Percentiles rank a stretch among this genome's conserved stretches.
Evolutionary conservation across 2,888 invertebrate species (phyloP).

Genomic region (Plutella xylostella): DNA sequence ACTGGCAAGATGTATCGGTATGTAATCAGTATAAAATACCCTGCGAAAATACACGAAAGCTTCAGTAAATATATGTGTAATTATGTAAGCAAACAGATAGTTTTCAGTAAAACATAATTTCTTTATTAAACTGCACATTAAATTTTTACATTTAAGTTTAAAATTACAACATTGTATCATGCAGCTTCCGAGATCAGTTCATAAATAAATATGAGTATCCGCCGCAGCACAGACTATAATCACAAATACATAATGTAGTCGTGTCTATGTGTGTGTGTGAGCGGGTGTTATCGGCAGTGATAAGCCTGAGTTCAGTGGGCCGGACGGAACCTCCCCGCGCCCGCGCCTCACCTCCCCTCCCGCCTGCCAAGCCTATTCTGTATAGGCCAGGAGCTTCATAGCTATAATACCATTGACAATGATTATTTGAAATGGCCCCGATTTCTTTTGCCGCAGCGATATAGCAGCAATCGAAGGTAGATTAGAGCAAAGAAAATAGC

Average conservation of each 20-base stretch:
- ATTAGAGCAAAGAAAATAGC: no score
- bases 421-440: no score
- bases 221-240: not conserved
- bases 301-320: constrained; percentile 38
- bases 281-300: constrained; percentile 49
- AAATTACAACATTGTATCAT: no score
- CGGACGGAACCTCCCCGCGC: constrained; percentile 20
- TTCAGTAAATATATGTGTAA: no score
- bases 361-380: not conserved
- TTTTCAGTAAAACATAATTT: not conserved
- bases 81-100: not conserved
- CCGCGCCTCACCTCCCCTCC: not conserved
- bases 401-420: no score
- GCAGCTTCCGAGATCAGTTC: not conserved
- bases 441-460: no score
- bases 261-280: constrained; percentile 20
- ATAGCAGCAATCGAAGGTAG: no score
- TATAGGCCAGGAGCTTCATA: no score
- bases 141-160: no score
- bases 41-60: no score
- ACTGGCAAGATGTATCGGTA: no score
- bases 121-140: not conserved
- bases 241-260: not conserved
- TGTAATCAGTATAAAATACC: no score
- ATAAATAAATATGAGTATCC: not conserved